Evolutionary conservation across 2,888 invertebrate species (phyloP).

Genomic region (Acanthopleura granulata): DNA sequence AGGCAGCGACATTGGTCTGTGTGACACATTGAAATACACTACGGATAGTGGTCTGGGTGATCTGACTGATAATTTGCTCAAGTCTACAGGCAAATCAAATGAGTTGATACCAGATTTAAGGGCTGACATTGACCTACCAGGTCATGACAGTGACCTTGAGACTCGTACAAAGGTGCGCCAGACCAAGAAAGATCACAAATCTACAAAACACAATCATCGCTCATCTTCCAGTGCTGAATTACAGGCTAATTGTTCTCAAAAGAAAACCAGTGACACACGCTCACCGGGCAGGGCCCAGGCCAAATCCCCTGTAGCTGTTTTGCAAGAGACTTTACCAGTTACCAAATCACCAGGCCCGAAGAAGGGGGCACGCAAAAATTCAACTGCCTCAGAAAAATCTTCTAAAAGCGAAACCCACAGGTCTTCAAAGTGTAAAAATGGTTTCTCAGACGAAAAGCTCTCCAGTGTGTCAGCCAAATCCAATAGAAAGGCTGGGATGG

Average conservation of each 20-base stretch:
- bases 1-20: background rate
- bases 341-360: background rate
- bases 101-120: background rate
- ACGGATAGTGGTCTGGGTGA: background rate
- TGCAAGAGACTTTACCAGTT: background rate
- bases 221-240: background rate
- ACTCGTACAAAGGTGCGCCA: background rate
- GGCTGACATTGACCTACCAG: background rate
- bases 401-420: conserved; percentile 3
- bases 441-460: background rate
- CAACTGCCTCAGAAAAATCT: background rate
- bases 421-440: background rate
- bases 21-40: background rate
- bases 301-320: background rate
- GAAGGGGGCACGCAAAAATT: background rate
- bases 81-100: background rate
- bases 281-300: background rate
- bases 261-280: background rate
- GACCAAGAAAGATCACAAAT: conserved; percentile 5
- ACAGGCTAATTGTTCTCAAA: background rate
- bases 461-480: background rate
- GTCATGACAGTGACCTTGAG: background rate
- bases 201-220: background rate
- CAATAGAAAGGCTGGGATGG: background rate
- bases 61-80: background rate